Evolutionary conservation across 2,888 invertebrate genomes (phyloP), one percentile per base, ranked within the genome.

Genomic region (Alsophila aescularia): DNA sequence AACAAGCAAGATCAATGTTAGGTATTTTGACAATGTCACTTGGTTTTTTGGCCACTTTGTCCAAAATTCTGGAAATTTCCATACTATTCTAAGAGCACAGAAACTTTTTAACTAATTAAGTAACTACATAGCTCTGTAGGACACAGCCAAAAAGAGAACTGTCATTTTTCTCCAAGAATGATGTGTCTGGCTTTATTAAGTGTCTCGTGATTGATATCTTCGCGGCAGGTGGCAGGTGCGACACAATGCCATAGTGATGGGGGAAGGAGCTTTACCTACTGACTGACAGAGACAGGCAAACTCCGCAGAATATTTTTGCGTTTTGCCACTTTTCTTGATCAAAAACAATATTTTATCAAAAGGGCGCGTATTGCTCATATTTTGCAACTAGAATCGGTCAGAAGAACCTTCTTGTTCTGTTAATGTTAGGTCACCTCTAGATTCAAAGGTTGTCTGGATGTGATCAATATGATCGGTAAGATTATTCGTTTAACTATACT

Each of bases 151-250:
- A 60, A 66, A 54, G 55, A 52, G 48, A 50, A 58, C 56, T 61
- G 63, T 61, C 61, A 66, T 66, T 60, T 66, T 63, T 63, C 66
- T 58, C 54, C 58, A 60, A 66, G 66, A 66, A 52, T 66, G 58
- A 66, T 63, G 63, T 60, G 66, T 75, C 73, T 63, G 77, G 78
- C 79, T 84, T 86, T 87, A 89, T 87, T 87, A 90, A 87, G 85
- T 83, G 83, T 82, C 79, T 77, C 77, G 73, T 90, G 87, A 90
- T 85, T 85, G 85, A 89, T 87, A 83, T 75, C 73, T 74, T 72
- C 70, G 72, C 66, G 62, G 51, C 66, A 70, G 65, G 74, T 71
- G 75, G 75, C 80, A 82, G 81, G 82, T 85, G 82, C 72, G 75
- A 75, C 61, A 67, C 60, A 61, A 63, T 57, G 39, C 53, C 53